Percentiles rank a stretch among this genome's conserved stretches.
These are phyloP conservation scores for Mungos mungo DNA, from an alignment of 2,113 vertebrate species.

Conservation along the genomic window DNA sequence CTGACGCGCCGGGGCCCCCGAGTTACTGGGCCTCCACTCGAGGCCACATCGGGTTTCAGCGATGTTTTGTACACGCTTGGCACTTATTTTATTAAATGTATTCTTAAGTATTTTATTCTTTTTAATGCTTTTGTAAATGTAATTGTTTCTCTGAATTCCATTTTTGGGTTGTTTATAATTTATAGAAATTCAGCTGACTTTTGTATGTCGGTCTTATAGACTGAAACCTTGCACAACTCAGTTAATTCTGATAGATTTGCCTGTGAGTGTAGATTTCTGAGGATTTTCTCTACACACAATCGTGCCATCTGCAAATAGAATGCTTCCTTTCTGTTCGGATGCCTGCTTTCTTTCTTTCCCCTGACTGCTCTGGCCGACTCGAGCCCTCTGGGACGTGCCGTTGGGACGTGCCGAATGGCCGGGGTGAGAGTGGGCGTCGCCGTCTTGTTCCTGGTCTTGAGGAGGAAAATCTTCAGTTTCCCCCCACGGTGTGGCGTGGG, in stretches of 20 bases:
- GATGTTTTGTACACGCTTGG: background rate
- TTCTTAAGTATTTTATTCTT: background rate
- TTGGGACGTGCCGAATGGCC: fast-evolving
- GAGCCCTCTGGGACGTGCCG: background rate
- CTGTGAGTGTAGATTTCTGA: background rate
- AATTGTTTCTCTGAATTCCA: background rate
- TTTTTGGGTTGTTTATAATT: background rate
- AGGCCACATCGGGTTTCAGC: no score
- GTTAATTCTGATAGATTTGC: background rate
- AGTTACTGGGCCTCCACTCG: background rate
- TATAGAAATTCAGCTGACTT: background rate
- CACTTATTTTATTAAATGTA: background rate
- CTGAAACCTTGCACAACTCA: background rate
- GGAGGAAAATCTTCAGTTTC: background rate
- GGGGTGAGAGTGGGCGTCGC: background rate
- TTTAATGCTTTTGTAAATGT: background rate
- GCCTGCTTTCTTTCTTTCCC: background rate
- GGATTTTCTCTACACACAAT: background rate
- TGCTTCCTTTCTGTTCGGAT: background rate
- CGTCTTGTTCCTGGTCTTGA: fast-evolving
- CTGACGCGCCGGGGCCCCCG: background rate
- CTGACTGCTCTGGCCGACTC: background rate
- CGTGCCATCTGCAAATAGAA: background rate
- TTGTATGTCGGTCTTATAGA: background rate
- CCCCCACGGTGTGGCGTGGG: fast-evolving